Evolutionary conservation across 2,888 invertebrate species (phyloP).

Genomic region (Torymus texanus): DNA sequence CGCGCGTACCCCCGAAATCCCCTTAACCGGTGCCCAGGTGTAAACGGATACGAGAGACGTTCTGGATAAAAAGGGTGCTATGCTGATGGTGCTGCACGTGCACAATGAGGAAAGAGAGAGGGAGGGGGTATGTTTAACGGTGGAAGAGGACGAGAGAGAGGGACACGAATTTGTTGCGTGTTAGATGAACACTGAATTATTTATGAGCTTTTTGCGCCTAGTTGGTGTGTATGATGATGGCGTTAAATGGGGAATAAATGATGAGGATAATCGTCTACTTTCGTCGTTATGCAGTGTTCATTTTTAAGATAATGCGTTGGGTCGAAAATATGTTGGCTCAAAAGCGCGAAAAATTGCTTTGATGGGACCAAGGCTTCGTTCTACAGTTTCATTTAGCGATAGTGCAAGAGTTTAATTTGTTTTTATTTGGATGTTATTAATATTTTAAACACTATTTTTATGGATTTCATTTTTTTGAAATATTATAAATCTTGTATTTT

Average conservation of each 20-base stretch:
- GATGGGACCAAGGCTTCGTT: too few relatives aligned
- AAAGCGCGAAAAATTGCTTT: too few relatives aligned
- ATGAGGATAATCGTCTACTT: conserved; percentile 11
- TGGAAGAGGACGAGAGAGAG: conserved; percentile 7
- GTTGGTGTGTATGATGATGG: conserved; percentile 21
- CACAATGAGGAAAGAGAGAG: neutral
- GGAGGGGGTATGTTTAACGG: neutral
- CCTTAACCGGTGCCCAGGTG: conserved; percentile 68
- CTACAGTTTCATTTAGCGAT: too few relatives aligned
- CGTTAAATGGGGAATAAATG: conserved; percentile 33
- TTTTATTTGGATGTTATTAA: too few relatives aligned
- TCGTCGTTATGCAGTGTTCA: too few relatives aligned
- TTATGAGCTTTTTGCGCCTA: conserved; percentile 30
- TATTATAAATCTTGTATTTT: too few relatives aligned
- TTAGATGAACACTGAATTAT: conserved; percentile 50
- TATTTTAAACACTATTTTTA: too few relatives aligned
- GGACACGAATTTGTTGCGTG: neutral
- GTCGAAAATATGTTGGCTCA: too few relatives aligned
- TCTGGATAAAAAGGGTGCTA: conserved; percentile 3
- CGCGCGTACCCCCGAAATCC: conserved; percentile 65
- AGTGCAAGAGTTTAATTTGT: too few relatives aligned
- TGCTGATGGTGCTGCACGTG: neutral
- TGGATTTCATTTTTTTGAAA: too few relatives aligned
- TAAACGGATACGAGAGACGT: conserved; percentile 57
- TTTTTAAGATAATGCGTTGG: too few relatives aligned